Percentiles rank a stretch among this genome's conserved stretches.
Conservation (phyloP, 2,797 vertebrate genomes). For the Chelonia mydas region DNA sequence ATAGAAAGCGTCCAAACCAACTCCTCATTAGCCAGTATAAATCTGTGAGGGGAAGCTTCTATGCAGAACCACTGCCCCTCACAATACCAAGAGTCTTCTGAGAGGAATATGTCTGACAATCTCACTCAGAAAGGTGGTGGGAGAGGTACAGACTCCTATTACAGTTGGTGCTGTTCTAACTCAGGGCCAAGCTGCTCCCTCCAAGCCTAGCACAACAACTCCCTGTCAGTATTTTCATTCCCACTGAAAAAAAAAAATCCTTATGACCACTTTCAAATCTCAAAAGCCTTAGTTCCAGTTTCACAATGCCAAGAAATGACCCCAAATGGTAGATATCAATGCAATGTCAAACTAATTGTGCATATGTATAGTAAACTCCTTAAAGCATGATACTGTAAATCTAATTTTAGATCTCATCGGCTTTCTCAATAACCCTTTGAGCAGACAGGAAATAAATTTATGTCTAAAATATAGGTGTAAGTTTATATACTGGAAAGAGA, state of each 20-base stretch:
- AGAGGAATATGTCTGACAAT: neutral
- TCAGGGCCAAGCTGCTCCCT: neutral
- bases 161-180: neutral
- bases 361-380: neutral
- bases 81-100: neutral
- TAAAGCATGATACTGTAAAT: neutral
- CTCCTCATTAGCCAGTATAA: neutral
- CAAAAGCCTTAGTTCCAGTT: slow-evolving; percentile 12
- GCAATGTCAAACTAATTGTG: neutral
- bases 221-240: neutral
- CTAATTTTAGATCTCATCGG: neutral
- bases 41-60: neutral
- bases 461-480: neutral
- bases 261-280: neutral
- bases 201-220: neutral
- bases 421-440: neutral
- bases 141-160: neutral
- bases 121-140: neutral
- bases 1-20: neutral
- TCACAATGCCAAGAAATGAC: neutral
- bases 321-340: neutral
- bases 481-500: neutral
- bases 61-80: neutral
- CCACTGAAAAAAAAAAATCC: neutral
- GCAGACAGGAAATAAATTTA: neutral